A percentile compares a stretch with the other conserved stretches of the same genome.
Conservation (phyloP, 2,888 invertebrate species). For the Epistrophe grossulariae region DNA sequence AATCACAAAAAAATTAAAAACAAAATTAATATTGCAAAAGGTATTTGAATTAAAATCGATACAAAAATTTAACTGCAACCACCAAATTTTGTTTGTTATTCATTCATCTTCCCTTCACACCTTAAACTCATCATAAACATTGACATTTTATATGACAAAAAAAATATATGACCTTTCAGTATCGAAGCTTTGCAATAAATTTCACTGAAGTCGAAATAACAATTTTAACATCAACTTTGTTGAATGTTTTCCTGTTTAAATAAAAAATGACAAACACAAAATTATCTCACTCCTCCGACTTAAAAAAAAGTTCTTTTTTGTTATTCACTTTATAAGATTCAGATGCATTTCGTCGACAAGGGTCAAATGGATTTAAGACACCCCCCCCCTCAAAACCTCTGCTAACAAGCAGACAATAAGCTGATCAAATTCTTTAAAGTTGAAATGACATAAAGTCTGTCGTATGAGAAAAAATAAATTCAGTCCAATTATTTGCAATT, state of each 20-base stretch:
- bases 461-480: conserved; percentile 55
- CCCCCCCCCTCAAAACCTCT: conserved; percentile 1
- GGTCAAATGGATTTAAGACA: conserved; percentile 70
- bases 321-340: conserved; percentile 30
- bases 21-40: too few relatives aligned
- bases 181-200: background rate
- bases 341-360: conserved; percentile 32
- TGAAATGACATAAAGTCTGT: conserved; percentile 56
- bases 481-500: conserved; percentile 69
- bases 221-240: background rate
- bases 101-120: background rate
- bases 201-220: background rate
- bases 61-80: background rate
- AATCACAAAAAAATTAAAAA: too few relatives aligned
- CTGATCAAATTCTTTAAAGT: conserved; percentile 44
- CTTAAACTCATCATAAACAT: background rate
- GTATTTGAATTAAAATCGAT: too few relatives aligned
- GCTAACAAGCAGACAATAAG: conserved; percentile 38
- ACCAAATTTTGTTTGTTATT: background rate
- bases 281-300: conserved; percentile 21
- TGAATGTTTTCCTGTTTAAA: conserved; percentile 13
- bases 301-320: background rate
- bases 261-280: background rate
- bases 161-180: background rate
- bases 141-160: background rate